phyloP scores from a whole-genome alignment of 1,140 invertebrate species.

The Conus betulinus region DNA sequence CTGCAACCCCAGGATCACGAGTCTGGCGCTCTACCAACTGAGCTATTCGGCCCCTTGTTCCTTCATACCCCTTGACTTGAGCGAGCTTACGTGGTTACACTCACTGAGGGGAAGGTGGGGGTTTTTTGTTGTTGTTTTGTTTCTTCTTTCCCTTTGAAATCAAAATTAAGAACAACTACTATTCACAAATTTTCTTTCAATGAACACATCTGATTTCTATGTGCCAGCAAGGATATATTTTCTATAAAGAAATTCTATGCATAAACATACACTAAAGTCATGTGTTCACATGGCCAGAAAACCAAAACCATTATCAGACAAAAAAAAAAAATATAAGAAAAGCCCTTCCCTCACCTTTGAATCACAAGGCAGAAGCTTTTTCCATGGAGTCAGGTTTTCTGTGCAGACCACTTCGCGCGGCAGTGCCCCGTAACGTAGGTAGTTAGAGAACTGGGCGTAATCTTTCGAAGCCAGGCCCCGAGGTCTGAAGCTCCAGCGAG shows the following conservation, averaged over 20 bases:
- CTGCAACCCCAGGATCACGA: too few species aligned
- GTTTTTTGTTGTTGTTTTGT: too few species aligned
- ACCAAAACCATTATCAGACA: background rate
- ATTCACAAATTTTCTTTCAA: too few species aligned
- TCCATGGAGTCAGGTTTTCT: constrained; percentile 99
- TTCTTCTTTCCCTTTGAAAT: too few species aligned
- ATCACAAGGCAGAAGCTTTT: constrained; percentile 93
- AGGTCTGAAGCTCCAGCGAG: constrained; percentile 89
- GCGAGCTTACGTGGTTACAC: too few species aligned
- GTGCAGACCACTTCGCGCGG: constrained; percentile 98
- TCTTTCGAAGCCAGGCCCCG: constrained; percentile 79
- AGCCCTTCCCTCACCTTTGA: constrained; percentile 63
- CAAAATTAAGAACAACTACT: too few species aligned
- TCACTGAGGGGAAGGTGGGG: too few species aligned
- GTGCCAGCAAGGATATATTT: too few species aligned
- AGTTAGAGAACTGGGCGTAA: constrained; percentile 62
- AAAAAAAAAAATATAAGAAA: background rate
- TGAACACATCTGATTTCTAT: too few species aligned
- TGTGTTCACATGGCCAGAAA: background rate
- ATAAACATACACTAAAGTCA: background rate
- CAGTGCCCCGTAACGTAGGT: constrained; percentile 88
- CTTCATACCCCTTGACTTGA: too few species aligned
- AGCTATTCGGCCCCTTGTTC: too few species aligned
- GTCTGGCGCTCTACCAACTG: too few species aligned
- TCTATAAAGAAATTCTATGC: background rate